These are phyloP conservation scores for Palloptera scutellata DNA, from an alignment of 2,888 invertebrate species.

Conservation along the genomic window DNA sequence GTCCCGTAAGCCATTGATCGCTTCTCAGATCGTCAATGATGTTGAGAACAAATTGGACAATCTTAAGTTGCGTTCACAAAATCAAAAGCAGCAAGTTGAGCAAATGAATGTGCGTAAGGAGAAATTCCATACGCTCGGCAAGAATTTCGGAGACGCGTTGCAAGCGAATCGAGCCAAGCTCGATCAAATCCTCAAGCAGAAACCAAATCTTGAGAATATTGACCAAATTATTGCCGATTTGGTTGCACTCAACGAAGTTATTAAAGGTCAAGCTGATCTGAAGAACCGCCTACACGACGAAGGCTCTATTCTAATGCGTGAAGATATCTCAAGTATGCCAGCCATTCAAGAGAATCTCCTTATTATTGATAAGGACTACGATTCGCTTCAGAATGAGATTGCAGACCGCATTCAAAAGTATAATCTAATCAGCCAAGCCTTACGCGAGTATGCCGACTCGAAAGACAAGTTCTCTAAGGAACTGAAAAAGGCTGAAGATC, in stretches of 20 bases:
- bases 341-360: slow-evolving; percentile 81
- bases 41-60: slow-evolving; percentile 76
- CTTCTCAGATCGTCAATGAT: slow-evolving; percentile 75
- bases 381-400: slow-evolving; percentile 78
- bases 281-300: slow-evolving; percentile 80
- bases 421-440: slow-evolving; percentile 74
- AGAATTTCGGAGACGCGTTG: slow-evolving; percentile 73
- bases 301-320: slow-evolving; percentile 80
- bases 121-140: slow-evolving; percentile 78
- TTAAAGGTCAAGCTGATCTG: slow-evolving; percentile 69
- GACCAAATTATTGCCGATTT: slow-evolving; percentile 64
- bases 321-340: slow-evolving; percentile 81
- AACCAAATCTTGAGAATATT: slow-evolving; percentile 59
- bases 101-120: slow-evolving; percentile 80
- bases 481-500: slow-evolving; percentile 74
- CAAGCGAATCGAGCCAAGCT: slow-evolving; percentile 64
- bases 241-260: slow-evolving; percentile 67
- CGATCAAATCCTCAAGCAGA: slow-evolving; percentile 52
- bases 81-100: slow-evolving; percentile 74
- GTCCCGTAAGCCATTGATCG: slow-evolving; percentile 76
- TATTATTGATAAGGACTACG: slow-evolving; percentile 82
- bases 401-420: slow-evolving; percentile 79
- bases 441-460: slow-evolving; percentile 79
- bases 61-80: slow-evolving; percentile 72
- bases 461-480: slow-evolving; percentile 75